Conservation (phyloP, 1,140 invertebrate genomes). For the Lordiphosa collinella region DNA sequence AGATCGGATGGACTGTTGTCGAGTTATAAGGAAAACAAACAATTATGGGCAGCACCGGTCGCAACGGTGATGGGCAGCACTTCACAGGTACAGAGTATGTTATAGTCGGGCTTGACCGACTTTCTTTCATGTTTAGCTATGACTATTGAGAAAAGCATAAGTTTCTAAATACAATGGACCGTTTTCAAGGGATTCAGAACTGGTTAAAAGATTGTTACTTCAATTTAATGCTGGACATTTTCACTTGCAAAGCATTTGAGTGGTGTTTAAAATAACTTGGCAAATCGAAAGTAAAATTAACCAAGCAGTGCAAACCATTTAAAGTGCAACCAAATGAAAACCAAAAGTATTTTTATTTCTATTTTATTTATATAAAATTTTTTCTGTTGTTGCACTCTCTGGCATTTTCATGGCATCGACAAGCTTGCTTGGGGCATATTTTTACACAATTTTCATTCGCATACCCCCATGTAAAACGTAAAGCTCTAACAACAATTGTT, state of each 20-base stretch:
- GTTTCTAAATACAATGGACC: no score
- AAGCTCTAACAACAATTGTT: slow-evolving; percentile 40
- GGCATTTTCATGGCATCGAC: slow-evolving; percentile 19
- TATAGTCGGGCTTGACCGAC: no score
- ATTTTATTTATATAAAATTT: slow-evolving; percentile 39
- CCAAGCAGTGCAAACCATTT: slow-evolving; percentile 28
- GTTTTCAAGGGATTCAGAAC: no score
- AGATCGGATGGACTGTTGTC: no score
- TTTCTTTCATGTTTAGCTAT: no score
- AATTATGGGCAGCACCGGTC: no score
- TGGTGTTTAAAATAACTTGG: slow-evolving; percentile 11
- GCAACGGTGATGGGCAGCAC: no score
- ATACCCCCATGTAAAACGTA: slow-evolving; percentile 10
- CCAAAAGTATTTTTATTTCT: slow-evolving; percentile 52
- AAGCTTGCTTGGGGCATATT: slow-evolving; percentile 34
- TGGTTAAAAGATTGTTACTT: no score
- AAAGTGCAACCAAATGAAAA: slow-evolving; percentile 59
- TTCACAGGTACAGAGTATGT: no score
- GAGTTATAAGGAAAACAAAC: no score
- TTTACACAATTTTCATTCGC: slow-evolving; percentile 27
- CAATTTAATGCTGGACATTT: not conserved
- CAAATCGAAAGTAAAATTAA: slow-evolving; percentile 51
- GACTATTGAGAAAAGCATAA: no score
- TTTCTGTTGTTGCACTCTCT: slow-evolving; percentile 20
- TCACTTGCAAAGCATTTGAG: not conserved